phyloP scores from a whole-genome alignment of 2,797 vertebrate genomes.

The Agapornis canus region DNA sequence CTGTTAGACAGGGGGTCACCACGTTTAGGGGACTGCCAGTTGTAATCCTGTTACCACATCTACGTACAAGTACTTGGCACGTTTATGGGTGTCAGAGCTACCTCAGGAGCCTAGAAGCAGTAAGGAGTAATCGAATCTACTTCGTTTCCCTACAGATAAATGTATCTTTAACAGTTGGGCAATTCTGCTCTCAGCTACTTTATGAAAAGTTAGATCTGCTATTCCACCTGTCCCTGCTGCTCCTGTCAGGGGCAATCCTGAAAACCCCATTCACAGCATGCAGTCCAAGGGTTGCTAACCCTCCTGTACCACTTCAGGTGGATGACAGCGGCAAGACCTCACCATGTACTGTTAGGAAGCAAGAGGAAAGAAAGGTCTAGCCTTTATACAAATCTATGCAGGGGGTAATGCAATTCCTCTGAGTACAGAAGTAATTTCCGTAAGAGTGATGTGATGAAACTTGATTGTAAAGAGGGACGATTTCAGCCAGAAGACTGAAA shows the following conservation, averaged over 20 bases:
- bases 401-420: not conserved
- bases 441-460: not conserved
- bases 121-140: not conserved
- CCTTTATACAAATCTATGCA: not conserved
- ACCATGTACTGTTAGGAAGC: not conserved
- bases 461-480: not conserved
- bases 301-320: not conserved
- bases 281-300: not conserved
- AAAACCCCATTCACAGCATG: not conserved
- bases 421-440: not conserved
- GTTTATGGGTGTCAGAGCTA: not conserved
- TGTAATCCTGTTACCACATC: not conserved
- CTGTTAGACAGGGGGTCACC: not conserved
- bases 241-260: not conserved
- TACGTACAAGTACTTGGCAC: not conserved
- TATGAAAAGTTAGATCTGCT: not conserved
- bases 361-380: not conserved
- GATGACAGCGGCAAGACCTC: not conserved
- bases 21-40: not conserved
- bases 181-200: not conserved
- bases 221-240: not conserved
- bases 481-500: not conserved
- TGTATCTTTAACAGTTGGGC: not conserved
- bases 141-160: not conserved
- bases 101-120: not conserved